Conservation (phyloP, 2,113 vertebrate species). For the Hippolais icterina region DNA sequence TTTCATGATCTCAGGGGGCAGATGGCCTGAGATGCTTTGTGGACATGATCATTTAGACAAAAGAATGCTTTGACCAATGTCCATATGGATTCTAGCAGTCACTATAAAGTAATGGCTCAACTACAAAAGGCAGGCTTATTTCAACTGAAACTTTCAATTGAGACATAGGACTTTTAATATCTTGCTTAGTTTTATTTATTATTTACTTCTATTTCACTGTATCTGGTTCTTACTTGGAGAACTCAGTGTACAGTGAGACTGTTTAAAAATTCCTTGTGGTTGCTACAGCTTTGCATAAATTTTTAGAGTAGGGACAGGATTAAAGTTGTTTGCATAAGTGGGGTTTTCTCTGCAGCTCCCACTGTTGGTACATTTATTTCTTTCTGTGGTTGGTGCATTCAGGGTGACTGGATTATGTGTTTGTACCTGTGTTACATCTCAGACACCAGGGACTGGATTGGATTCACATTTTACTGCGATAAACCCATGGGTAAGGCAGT, state of each 20-base stretch:
- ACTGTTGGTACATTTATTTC: background rate
- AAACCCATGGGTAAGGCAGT: rapidly evolving
- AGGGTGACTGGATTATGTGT: background rate
- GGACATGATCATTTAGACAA: background rate
- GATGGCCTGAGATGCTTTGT: background rate
- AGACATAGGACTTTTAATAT: background rate
- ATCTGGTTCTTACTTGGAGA: background rate
- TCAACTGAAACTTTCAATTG: background rate
- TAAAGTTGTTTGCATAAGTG: background rate
- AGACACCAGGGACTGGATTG: background rate
- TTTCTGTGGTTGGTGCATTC: background rate
- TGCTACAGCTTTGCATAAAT: background rate
- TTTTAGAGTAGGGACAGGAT: background rate
- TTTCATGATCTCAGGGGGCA: background rate
- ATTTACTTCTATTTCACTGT: background rate
- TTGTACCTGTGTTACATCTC: background rate
- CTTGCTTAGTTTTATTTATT: background rate
- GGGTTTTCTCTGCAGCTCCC: background rate
- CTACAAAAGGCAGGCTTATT: background rate
- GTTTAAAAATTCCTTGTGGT: background rate
- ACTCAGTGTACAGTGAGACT: background rate
- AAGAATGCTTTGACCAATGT: background rate
- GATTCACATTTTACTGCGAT: background rate
- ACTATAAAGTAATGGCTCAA: background rate
- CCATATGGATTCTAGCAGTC: background rate